Evolutionary conservation across 2,797 vertebrate genomes (phyloP).

Genomic region (Oceanodroma leucorhoa): DNA sequence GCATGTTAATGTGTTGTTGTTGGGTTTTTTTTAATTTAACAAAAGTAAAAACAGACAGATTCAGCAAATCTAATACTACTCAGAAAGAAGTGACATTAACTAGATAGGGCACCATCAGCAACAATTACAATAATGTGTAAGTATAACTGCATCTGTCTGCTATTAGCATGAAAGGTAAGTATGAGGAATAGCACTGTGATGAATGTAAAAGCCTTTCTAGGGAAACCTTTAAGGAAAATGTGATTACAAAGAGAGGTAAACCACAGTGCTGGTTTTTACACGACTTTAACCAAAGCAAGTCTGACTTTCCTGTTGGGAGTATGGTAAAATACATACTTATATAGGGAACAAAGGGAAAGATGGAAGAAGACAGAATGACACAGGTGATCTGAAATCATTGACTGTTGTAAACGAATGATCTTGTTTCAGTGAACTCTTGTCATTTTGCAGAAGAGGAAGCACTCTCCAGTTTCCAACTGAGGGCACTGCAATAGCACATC

Average conservation of each 20-base stretch:
- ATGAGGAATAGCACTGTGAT: not conserved
- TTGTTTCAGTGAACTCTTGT: not conserved
- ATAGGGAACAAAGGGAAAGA: not conserved
- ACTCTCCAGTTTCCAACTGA: not conserved
- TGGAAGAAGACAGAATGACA: not conserved
- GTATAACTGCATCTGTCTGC: not conserved
- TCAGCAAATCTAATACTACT: not conserved
- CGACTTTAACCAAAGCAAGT: not conserved
- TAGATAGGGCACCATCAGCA: constrained; percentile 33
- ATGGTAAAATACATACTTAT: not conserved
- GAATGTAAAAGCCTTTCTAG: not conserved
- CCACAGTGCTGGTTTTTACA: not conserved
- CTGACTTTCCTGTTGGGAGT: not conserved
- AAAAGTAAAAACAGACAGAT: constrained; percentile 15
- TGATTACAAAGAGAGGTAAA: not conserved
- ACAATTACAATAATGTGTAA: not conserved
- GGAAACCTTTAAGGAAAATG: not conserved
- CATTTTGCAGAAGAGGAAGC: not conserved
- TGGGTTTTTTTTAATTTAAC: constrained; percentile 19
- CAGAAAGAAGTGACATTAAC: constrained; percentile 1
- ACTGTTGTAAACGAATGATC: not conserved
- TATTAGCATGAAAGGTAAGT: not conserved
- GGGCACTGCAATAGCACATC: not conserved
- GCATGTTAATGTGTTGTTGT: not conserved
- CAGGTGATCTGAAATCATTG: not conserved